Conservation (phyloP, 2,888 invertebrate species). For the Anticlea derivata region DNA sequence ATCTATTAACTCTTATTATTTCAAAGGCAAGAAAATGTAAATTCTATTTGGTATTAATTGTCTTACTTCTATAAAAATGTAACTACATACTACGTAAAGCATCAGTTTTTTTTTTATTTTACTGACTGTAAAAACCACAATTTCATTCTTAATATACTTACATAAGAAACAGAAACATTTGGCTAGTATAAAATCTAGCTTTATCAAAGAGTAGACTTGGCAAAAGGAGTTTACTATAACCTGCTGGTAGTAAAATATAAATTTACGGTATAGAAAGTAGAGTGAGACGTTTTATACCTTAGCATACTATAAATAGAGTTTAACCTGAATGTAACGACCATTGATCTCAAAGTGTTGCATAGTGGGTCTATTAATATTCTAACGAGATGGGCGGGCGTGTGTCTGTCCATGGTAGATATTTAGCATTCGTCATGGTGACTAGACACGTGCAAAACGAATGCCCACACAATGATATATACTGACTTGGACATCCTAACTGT, state of each 20-base stretch:
- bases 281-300: slow-evolving; percentile 16
- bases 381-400: slow-evolving; percentile 24
- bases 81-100: too few species aligned
- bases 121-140: not conserved
- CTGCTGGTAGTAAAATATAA: slow-evolving; percentile 8
- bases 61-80: too few species aligned
- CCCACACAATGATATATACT: slow-evolving; percentile 3
- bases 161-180: not conserved
- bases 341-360: slow-evolving; percentile 14
- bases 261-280: slow-evolving; percentile 3
- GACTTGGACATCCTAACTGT: not conserved
- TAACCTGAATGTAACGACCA: slow-evolving; percentile 10
- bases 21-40: too few species aligned
- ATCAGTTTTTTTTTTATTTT: not conserved
- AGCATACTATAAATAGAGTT: slow-evolving; percentile 15
- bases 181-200: slow-evolving; percentile 8
- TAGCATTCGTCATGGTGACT: slow-evolving; percentile 23
- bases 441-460: slow-evolving; percentile 13
- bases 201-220: slow-evolving; percentile 19
- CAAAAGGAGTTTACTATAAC: slow-evolving; percentile 10
- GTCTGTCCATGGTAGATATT: slow-evolving; percentile 18
- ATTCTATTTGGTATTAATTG: too few species aligned
- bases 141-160: not conserved
- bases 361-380: slow-evolving; percentile 24
- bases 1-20: too few species aligned